Conservation (phyloP, 2,888 invertebrate genomes). For the Mylabris sibirica region DNA sequence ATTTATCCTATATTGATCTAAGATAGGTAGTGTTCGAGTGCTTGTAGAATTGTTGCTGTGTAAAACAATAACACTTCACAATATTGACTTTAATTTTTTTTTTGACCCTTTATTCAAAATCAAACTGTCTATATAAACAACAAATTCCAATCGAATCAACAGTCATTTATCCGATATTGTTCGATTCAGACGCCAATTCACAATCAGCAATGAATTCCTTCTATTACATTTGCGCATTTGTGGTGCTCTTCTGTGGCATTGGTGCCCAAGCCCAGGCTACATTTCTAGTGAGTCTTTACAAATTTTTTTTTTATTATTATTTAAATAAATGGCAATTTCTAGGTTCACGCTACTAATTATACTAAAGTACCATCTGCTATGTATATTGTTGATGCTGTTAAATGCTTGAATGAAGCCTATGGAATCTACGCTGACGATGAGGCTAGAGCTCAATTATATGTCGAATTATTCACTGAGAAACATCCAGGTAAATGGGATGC, state of each 20-base stretch:
- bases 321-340: not conserved
- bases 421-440: constrained; percentile 20
- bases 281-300: not conserved
- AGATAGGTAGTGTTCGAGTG: not conserved
- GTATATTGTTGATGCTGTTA: constrained; percentile 31
- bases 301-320: not conserved
- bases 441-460: constrained; percentile 20
- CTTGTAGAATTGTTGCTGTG: not conserved
- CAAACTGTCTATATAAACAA: not conserved
- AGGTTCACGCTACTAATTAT: constrained; percentile 32
- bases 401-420: constrained; percentile 30
- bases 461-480: constrained; percentile 27
- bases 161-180: not conserved
- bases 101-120: not conserved
- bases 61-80: constrained; percentile 8
- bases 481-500: constrained; percentile 30
- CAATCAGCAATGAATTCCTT: not conserved
- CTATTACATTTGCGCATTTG: not conserved
- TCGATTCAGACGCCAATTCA: not conserved
- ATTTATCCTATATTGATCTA: not conserved
- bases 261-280: not conserved
- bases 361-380: constrained; percentile 25
- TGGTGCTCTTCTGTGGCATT: not conserved
- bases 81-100: not conserved
- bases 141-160: not conserved